phyloP scores from a whole-genome alignment of 2,888 invertebrate genomes.

The Pandemis corylana region DNA sequence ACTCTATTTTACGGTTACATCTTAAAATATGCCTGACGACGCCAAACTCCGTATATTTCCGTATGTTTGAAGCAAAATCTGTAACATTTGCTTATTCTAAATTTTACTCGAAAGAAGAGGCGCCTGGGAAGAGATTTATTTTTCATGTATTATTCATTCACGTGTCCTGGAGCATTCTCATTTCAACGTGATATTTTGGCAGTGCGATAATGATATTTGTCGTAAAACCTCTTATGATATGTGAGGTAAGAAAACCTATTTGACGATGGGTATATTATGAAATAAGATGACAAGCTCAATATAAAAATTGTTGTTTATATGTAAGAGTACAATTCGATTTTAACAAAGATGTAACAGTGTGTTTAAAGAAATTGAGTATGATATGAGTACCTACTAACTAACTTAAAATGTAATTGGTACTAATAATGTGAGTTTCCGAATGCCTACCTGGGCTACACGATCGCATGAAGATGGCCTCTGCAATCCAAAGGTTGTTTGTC shows the following conservation, averaged over 20 bases:
- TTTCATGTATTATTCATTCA: slow-evolving; percentile 82
- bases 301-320: not conserved
- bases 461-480: not conserved
- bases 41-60: not conserved
- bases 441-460: not conserved
- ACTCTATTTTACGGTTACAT: not conserved
- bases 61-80: slow-evolving; percentile 45
- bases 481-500: slow-evolving; percentile 1
- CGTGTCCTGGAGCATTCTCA: slow-evolving; percentile 77
- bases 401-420: no score
- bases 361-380: not conserved
- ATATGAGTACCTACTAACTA: no score
- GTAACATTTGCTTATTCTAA: slow-evolving; percentile 70
- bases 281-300: slow-evolving; percentile 13
- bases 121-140: slow-evolving; percentile 75
- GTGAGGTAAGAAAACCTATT: slow-evolving; percentile 36
- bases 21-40: not conserved
- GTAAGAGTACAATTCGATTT: not conserved
- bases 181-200: slow-evolving; percentile 74
- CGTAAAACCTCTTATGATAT: slow-evolving; percentile 57
- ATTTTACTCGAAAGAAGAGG: slow-evolving; percentile 70
- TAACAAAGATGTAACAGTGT: not conserved
- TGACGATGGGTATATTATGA: slow-evolving; percentile 27
- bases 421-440: not conserved
- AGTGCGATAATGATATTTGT: slow-evolving; percentile 76